These are phyloP conservation scores for Prionace glauca DNA, from an alignment of 2,797 vertebrate genomes.

Conservation along the genomic window DNA sequence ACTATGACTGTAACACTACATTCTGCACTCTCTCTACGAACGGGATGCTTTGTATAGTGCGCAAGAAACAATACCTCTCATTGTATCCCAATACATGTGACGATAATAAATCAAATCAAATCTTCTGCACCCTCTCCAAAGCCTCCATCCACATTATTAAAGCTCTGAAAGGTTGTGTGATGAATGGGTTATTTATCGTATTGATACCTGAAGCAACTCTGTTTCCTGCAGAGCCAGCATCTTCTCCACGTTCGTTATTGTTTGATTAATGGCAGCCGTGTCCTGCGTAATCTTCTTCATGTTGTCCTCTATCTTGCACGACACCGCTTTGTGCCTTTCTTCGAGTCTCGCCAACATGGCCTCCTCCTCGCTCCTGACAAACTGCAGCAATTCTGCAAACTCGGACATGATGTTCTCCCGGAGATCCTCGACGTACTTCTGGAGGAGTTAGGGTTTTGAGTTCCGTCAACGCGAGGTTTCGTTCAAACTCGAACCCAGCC, in stretches of 20 bases:
- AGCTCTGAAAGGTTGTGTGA: too few species aligned
- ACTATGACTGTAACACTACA: too few species aligned
- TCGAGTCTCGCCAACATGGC: background rate
- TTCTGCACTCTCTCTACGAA: too few species aligned
- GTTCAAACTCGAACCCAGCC: too few species aligned
- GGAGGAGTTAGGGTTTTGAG: background rate
- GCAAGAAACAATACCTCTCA: too few species aligned
- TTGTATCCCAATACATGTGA: too few species aligned
- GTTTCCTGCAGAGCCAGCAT: background rate
- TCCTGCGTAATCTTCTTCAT: background rate
- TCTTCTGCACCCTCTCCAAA: too few species aligned
- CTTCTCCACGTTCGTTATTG: background rate
- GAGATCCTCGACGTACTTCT: background rate
- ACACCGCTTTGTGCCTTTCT: background rate
- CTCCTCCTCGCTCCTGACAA: background rate
- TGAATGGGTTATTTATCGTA: background rate
- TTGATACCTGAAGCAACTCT: background rate
- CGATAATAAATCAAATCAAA: too few species aligned
- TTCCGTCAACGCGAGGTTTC: too few species aligned
- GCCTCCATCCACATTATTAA: too few species aligned
- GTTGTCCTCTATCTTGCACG: background rate
- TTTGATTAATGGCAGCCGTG: background rate
- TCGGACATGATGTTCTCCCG: background rate
- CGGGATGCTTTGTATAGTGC: too few species aligned
- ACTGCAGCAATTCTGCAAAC: background rate